Conservation (phyloP, 2,797 vertebrate species). For the Syngnathus acus region DNA sequence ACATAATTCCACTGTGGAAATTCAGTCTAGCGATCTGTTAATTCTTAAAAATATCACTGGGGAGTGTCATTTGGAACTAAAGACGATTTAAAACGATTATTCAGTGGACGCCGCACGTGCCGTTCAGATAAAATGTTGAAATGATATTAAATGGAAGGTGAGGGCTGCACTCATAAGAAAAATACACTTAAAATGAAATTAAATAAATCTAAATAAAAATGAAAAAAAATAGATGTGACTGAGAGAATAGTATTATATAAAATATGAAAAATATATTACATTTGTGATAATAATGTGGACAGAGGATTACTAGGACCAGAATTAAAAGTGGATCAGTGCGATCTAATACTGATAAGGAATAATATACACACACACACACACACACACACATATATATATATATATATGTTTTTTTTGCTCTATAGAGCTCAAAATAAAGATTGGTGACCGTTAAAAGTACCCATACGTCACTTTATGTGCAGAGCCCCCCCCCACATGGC, state of each 20-base stretch:
- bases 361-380: no score
- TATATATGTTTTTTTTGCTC: no score
- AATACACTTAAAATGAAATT: neutral
- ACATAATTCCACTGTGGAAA: conserved; percentile 9
- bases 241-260: no score
- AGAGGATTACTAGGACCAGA: neutral
- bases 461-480: neutral
- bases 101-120: neutral
- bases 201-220: neutral
- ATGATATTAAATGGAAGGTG: neutral
- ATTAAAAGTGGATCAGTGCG: neutral
- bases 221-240: neutral
- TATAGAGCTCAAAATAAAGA: neutral
- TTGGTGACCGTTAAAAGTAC: neutral
- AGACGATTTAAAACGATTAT: neutral
- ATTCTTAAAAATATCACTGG: conserved; percentile 7
- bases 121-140: neutral
- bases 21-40: neutral
- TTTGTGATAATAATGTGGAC: neutral
- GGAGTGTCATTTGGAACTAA: conserved; percentile 12
- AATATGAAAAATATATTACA: neutral
- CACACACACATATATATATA: no score
- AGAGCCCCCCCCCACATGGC: neutral
- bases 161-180: neutral
- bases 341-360: neutral